Evolutionary conservation across 2,113 vertebrate genomes (phyloP), one percentile per base, ranked within the genome.

Genomic region (Bombycilla garrulus): DNA sequence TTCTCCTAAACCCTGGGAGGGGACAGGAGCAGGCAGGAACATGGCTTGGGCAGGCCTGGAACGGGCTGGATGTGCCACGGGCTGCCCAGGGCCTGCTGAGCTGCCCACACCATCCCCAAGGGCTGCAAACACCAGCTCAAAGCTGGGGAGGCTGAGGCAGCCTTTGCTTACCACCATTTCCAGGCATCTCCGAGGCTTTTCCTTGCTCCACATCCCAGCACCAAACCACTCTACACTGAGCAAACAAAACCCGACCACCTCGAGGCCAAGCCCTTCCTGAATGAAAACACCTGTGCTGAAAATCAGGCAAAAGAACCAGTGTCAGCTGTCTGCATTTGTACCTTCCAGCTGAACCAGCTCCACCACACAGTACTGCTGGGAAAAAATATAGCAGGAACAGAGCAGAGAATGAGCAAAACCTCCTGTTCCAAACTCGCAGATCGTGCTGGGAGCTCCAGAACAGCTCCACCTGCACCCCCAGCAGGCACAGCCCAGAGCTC

Each of bases 381-480:
- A 12, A 1, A 5, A 4, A 61, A 2, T 50, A 1, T 1, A 51
- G 24, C 21, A 67, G 54, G 40, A 60, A 36, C 57, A 21, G 23
- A 58, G 12, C 18, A 33, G 50, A 38, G 58, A 28, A 50, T 0
- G 9, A 47, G 11, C 26, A 21, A 62, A 50, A 9, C 3, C 12
- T 28, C 5, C 38, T 14, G 12, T 6, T 51, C 31, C 65, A 38
- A 65, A 26, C 11, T 12, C 54, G 5, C 44, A 21, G 12, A 7
- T 7, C 0, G 7, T 26, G 25, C 1, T 24, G 3, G 8, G 56
- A 66, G 65, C 42, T 35, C 71, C 33, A 18, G n/a, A 45, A 26
- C 62, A 38, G 33, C 22, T 38, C 36, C 8, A 15, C 14, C 81
- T 61, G 47, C 57, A 47, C 3, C 5, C 7, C 26, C 61, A 5